A percentile compares a stretch with the other conserved stretches of the same genome.
Conservation (phyloP, 2,888 invertebrate genomes). For the Mythimna vitellina region DNA sequence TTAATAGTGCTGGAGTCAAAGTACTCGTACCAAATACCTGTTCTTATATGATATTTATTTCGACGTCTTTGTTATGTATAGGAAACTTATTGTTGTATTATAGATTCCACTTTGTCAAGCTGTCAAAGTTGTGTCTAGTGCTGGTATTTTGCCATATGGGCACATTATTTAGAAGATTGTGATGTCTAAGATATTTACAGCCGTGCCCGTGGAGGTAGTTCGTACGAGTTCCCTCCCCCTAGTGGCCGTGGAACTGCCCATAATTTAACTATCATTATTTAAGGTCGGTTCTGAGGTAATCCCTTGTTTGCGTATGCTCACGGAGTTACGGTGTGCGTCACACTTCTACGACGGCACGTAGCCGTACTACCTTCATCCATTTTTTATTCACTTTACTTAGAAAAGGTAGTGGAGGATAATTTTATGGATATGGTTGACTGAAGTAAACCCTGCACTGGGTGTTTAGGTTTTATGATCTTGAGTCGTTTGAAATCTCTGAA, state of each 20-base stretch:
- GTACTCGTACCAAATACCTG: slow-evolving; percentile 50
- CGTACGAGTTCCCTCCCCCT: slow-evolving; percentile 31
- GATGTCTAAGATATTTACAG: slow-evolving; percentile 38
- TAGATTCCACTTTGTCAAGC: slow-evolving; percentile 39
- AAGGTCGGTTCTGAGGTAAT: slow-evolving; percentile 40
- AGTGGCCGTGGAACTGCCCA: slow-evolving; percentile 27
- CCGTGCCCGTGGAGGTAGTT: slow-evolving; percentile 15
- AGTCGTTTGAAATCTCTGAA: neutral
- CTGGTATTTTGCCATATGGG: slow-evolving; percentile 14
- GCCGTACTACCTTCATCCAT: slow-evolving; percentile 3
- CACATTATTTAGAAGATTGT: slow-evolving; percentile 37
- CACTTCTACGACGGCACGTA: slow-evolving; percentile 22
- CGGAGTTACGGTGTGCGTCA: slow-evolving; percentile 42
- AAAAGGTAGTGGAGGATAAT: neutral
- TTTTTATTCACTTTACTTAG: slow-evolving; percentile 18
- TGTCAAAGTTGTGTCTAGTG: slow-evolving; percentile 22
- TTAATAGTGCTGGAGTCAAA: slow-evolving; percentile 55
- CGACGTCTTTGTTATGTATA: slow-evolving; percentile 35
- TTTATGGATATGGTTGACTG: neutral
- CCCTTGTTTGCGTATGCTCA: slow-evolving; percentile 40
- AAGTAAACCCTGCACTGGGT: neutral
- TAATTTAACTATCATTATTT: slow-evolving; percentile 57
- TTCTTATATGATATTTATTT: slow-evolving; percentile 45
- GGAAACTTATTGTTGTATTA: slow-evolving; percentile 38
- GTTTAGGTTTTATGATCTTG: neutral